Evolutionary conservation across 2,797 vertebrate species (phyloP).

Genomic region (Anabacerthia variegaticeps): DNA sequence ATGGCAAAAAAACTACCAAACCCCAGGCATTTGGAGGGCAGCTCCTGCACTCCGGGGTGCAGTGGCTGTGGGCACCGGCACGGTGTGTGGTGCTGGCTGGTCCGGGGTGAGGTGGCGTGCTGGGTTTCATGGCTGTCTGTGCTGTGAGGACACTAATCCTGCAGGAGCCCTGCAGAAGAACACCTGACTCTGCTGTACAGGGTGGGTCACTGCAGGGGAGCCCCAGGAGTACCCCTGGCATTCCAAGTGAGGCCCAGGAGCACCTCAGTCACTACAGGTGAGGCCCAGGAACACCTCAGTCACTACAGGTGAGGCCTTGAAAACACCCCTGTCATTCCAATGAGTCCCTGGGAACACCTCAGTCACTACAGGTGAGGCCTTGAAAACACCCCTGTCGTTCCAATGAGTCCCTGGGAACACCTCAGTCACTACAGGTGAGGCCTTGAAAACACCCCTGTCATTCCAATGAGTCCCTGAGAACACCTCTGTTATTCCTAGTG

Average conservation of each 20-base stretch:
- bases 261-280: background rate
- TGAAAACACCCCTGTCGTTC: no score
- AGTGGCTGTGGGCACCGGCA: background rate
- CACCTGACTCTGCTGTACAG: background rate
- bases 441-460: background rate
- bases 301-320: background rate
- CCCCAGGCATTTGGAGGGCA: rapidly evolving
- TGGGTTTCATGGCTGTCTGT: background rate
- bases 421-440: background rate
- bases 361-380: background rate
- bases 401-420: background rate
- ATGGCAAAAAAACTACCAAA: background rate
- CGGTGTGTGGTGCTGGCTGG: rapidly evolving
- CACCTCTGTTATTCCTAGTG: no score
- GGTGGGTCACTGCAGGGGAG: background rate
- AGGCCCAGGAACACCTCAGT: background rate
- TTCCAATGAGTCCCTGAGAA: no score
- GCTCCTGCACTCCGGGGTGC: no score
- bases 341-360: background rate
- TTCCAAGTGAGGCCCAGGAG: no score
- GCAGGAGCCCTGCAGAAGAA: background rate
- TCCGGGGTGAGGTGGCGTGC: background rate
- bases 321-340: no score
- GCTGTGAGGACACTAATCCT: background rate
- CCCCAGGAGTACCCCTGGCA: no score